A percentile compares a stretch with the other conserved stretches of the same genome.
These are phyloP conservation scores for Cryptotermes secundus DNA, from an alignment of 1,140 invertebrate species.

Conservation along the genomic window DNA sequence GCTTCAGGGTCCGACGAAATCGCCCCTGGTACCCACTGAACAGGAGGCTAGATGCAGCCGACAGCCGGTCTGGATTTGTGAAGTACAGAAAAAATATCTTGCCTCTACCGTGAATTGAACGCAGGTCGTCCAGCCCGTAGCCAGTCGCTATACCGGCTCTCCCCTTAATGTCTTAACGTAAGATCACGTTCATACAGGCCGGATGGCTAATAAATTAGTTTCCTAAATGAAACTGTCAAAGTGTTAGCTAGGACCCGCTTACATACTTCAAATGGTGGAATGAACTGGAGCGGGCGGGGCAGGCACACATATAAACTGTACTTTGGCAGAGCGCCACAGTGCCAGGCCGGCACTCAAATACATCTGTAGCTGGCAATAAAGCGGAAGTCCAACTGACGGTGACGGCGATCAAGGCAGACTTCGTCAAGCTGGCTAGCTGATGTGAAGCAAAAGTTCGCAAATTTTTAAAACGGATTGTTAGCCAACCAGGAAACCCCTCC, in stretches of 20 bases:
- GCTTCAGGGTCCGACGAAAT: too few relatives aligned
- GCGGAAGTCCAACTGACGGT: not conserved
- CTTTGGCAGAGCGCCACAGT: slow-evolving; percentile 2
- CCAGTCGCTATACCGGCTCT: too few relatives aligned
- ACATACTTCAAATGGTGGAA: slow-evolving; percentile 19
- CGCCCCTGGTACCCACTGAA: too few relatives aligned
- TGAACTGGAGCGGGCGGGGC: slow-evolving; percentile 4
- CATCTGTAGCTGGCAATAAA: slow-evolving; percentile 10
- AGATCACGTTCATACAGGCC: too few relatives aligned
- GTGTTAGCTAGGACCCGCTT: not conserved
- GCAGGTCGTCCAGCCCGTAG: too few relatives aligned
- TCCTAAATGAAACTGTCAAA: not conserved
- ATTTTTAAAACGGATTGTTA: not conserved
- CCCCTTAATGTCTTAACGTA: too few relatives aligned
- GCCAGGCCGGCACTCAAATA: not conserved
- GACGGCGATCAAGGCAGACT: slow-evolving; percentile 6
- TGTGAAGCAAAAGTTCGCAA: not conserved
- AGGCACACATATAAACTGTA: slow-evolving; percentile 19
- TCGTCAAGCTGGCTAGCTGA: not conserved
- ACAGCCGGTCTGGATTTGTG: too few relatives aligned
- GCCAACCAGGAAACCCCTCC: not conserved
- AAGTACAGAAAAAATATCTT: too few relatives aligned
- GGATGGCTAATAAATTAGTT: not conserved
- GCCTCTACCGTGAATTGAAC: too few relatives aligned
- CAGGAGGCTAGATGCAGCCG: too few relatives aligned